Conservation (phyloP, 1,140 invertebrate genomes). For the Leucophenga varia region DNA sequence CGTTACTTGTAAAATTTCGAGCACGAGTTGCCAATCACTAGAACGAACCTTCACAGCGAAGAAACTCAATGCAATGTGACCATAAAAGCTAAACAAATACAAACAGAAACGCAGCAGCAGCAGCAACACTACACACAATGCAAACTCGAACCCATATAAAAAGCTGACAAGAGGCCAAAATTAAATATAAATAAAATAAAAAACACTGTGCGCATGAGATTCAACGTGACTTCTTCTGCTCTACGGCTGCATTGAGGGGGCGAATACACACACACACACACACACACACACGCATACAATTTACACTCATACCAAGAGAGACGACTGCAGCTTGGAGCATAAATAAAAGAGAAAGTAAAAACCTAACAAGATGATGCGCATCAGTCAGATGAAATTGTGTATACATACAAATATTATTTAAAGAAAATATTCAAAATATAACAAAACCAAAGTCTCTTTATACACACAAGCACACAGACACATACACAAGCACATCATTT, state of each 20-base stretch:
- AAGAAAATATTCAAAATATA: conserved; percentile 30
- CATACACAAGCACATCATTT: background rate
- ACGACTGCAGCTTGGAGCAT: conserved; percentile 27
- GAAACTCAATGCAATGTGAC: conserved; percentile 31
- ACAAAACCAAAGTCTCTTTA: conserved; percentile 14
- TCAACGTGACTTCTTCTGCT: conserved; percentile 25
- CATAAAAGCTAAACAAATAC: conserved; percentile 26
- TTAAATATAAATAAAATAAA: conserved; percentile 29
- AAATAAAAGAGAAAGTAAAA: conserved; percentile 52
- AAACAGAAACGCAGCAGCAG: conserved; percentile 10
- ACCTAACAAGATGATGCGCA: conserved; percentile 28
- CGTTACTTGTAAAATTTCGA: conserved; percentile 34
- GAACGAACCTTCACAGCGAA: conserved; percentile 19
- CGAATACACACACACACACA: conserved; percentile 3
- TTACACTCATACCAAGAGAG: no score
- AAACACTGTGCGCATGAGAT: conserved; percentile 25
- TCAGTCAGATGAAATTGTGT: conserved; percentile 10
- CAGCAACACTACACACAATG: no score
- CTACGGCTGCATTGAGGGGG: conserved; percentile 21
- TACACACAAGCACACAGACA: background rate
- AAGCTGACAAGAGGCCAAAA: conserved; percentile 31
- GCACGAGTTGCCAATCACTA: conserved; percentile 25
- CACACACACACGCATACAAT: conserved; percentile 3
- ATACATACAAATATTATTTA: conserved; percentile 4
- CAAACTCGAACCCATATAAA: conserved; percentile 24